phyloP scores from a whole-genome alignment of 2,113 vertebrate species.

The Cercocebus atys region DNA sequence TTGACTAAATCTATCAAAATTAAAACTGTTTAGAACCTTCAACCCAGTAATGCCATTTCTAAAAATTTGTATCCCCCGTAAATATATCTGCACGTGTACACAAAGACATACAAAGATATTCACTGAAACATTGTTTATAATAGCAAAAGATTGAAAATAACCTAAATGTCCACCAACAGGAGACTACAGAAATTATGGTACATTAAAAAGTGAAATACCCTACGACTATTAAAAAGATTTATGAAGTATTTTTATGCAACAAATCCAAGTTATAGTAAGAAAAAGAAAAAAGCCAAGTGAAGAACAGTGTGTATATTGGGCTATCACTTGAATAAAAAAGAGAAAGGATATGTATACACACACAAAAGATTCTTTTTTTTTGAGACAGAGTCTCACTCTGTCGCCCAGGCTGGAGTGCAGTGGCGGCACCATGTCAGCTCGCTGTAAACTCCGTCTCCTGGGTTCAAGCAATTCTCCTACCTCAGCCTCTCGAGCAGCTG shows the following conservation, averaged over 20 bases:
- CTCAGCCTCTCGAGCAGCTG: too few relatives aligned
- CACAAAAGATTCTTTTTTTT: neutral
- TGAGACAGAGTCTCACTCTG: too few relatives aligned
- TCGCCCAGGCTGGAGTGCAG: too few relatives aligned
- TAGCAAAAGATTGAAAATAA: neutral
- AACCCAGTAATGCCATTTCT: constrained; percentile 15
- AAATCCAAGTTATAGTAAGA: neutral
- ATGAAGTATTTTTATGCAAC: neutral
- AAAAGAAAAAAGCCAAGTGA: neutral
- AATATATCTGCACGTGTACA: neutral
- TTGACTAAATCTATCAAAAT: constrained; percentile 24
- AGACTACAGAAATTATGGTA: neutral
- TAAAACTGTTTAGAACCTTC: constrained; percentile 15
- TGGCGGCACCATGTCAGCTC: too few relatives aligned
- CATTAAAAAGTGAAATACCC: neutral
- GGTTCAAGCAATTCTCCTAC: too few relatives aligned
- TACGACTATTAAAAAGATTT: neutral
- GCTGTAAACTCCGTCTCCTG: too few relatives aligned
- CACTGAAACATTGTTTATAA: neutral
- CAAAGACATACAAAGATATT: neutral
- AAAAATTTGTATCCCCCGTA: neutral
- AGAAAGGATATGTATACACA: neutral
- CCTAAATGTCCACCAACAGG: neutral
- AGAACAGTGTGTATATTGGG: neutral
- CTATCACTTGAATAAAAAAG: neutral